A percentile compares a stretch with the other conserved stretches of the same genome.
phyloP scores from a whole-genome alignment of 2,113 vertebrate genomes.

The Anguilla japonica region DNA sequence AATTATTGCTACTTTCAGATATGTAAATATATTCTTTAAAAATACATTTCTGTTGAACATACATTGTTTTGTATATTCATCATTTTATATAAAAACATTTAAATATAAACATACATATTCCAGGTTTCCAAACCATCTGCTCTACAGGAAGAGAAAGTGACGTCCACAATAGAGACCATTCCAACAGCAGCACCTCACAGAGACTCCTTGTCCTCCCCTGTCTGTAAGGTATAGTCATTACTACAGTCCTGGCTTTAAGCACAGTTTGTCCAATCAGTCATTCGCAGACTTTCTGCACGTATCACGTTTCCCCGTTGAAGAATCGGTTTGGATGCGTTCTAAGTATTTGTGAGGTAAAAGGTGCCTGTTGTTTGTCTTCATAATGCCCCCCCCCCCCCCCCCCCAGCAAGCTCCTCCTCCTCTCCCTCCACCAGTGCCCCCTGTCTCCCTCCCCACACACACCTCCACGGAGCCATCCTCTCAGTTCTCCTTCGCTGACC shows the following conservation, averaged over 20 bases:
- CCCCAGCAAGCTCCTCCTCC: constrained; percentile 55
- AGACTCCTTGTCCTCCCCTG: constrained; percentile 68
- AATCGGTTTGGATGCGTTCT: background rate
- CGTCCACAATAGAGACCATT: constrained; percentile 13
- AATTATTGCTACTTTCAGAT: too few species aligned
- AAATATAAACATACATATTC: background rate
- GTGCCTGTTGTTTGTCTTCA: constrained; percentile 11
- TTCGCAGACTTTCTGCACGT: background rate
- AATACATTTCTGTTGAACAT: too few species aligned
- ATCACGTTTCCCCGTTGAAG: background rate
- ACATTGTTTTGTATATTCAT: too few species aligned
- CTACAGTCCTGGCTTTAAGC: background rate
- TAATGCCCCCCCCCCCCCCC: constrained; percentile 43
- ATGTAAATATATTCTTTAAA: too few species aligned
- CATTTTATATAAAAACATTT: too few species aligned
- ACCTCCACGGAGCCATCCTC: constrained; percentile 73
- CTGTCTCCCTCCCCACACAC: constrained; percentile 4
- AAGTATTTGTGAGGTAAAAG: background rate
- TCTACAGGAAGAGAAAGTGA: constrained; percentile 31
- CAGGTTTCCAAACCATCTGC: constrained; percentile 38
- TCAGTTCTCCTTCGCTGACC: constrained; percentile 91
- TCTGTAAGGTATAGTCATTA: constrained; percentile 61
- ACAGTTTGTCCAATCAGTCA: background rate
- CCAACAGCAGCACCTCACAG: constrained; percentile 35
- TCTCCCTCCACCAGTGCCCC: background rate